A percentile compares a stretch with the other conserved stretches of the same genome.
phyloP scores from a whole-genome alignment of 2,113 vertebrate genomes.

The Odontophorus gujanensis region DNA sequence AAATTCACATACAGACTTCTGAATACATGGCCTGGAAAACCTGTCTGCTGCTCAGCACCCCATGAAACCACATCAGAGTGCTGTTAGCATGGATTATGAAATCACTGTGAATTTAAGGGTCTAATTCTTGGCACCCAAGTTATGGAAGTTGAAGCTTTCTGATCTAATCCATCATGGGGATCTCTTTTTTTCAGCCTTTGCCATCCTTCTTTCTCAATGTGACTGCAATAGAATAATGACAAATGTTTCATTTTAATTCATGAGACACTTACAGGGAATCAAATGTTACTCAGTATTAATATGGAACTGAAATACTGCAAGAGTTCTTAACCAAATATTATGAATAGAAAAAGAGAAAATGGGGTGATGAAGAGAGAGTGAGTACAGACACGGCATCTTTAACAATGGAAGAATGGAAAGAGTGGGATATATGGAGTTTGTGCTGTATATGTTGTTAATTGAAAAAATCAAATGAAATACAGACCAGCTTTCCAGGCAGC shows the following conservation, averaged over 20 bases:
- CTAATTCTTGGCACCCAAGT: background rate
- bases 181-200: background rate
- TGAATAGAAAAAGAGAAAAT: background rate
- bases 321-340: background rate
- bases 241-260: background rate
- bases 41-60: background rate
- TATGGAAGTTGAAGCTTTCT: background rate
- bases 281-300: background rate
- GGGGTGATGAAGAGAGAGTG: background rate
- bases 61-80: background rate
- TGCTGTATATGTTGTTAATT: background rate
- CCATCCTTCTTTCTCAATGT: background rate
- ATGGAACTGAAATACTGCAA: background rate
- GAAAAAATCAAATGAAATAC: background rate
- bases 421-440: background rate
- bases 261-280: background rate
- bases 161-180: background rate
- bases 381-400: background rate
- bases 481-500: background rate
- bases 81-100: background rate
- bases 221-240: background rate
- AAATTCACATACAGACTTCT: background rate
- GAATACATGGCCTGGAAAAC: background rate
- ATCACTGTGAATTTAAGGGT: background rate
- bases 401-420: background rate